These are phyloP conservation scores for Papilio glaucus DNA, from an alignment of 1,140 invertebrate genomes.

Conservation along the genomic window DNA sequence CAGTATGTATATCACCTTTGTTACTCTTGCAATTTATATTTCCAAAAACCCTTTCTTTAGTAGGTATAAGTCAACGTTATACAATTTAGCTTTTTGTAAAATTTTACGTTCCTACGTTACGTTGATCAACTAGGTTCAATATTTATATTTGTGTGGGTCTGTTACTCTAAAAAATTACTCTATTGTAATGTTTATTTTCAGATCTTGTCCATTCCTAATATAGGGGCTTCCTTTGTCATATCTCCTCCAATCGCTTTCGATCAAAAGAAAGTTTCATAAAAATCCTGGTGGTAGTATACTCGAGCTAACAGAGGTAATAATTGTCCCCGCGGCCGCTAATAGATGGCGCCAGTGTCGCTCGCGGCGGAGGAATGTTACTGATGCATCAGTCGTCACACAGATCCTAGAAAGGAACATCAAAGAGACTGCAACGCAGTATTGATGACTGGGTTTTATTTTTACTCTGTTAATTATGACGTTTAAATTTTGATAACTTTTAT, in stretches of 20 bases:
- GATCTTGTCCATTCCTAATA: no score
- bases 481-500: constrained; percentile 6
- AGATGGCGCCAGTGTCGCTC: constrained; percentile 2
- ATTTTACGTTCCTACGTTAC: no score
- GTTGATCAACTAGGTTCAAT: no score
- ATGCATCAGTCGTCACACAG: constrained; percentile 4
- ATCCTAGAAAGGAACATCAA: constrained; percentile 15
- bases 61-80: no score
- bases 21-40: no score
- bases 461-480: constrained; percentile 21
- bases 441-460: constrained; percentile 6
- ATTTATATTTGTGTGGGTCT: no score
- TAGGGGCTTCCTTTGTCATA: no score
- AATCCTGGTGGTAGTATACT: neutral
- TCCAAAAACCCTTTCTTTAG: no score
- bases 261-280: constrained; percentile 1
- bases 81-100: no score
- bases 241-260: neutral
- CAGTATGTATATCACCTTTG: no score
- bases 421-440: neutral
- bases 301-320: constrained; percentile 3
- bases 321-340: neutral
- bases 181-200: no score
- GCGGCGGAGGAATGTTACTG: neutral
- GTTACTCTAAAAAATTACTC: no score